A percentile compares a stretch with the other conserved stretches of the same genome.
phyloP scores from a whole-genome alignment of 2,113 vertebrate genomes.

The Gasterosteus aculeatus region DNA sequence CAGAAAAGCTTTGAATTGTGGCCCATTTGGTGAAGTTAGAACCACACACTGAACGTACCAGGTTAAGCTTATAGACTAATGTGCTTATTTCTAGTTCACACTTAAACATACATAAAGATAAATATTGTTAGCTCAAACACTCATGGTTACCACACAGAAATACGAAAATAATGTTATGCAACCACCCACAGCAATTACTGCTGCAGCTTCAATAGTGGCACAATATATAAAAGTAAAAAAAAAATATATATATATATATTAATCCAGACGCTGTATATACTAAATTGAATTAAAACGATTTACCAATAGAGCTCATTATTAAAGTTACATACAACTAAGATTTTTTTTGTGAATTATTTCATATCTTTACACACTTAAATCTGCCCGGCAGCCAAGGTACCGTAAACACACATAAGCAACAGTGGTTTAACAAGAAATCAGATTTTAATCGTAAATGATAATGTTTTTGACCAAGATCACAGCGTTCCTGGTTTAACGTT shows the following conservation, averaged over 20 bases:
- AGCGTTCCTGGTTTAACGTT: no score
- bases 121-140: background rate
- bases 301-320: background rate
- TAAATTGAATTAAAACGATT: background rate
- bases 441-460: background rate
- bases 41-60: background rate
- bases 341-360: background rate
- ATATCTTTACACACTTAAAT: background rate
- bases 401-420: background rate
- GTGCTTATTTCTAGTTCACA: background rate
- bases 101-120: background rate
- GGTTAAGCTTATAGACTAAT: background rate
- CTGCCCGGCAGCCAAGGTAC: background rate
- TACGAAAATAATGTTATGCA: no score
- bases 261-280: background rate
- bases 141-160: background rate
- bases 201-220: background rate
- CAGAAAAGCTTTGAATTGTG: background rate
- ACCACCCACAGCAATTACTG: background rate
- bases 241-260: background rate
- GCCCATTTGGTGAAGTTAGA: background rate
- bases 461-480: background rate
- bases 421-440: background rate
- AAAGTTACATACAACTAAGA: background rate
- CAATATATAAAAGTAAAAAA: background rate